Percentiles rank a stretch among this genome's conserved stretches.
These are phyloP conservation scores for human DNA, from an alignment of 2,113 vertebrate genomes.

Conservation along the genomic window DNA sequence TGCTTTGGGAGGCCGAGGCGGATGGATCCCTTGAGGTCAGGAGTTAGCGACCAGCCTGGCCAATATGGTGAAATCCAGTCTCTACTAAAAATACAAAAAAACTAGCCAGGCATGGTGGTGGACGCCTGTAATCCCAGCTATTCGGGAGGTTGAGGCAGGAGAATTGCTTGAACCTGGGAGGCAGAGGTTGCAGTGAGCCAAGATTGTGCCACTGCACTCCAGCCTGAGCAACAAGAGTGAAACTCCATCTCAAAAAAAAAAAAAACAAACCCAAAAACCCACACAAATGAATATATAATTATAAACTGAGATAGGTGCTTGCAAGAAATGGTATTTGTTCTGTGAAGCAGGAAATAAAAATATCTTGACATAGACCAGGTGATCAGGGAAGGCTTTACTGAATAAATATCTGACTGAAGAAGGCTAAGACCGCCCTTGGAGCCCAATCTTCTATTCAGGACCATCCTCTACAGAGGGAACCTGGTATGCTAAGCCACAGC, in stretches of 20 bases:
- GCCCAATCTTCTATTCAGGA: neutral
- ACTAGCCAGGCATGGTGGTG: neutral
- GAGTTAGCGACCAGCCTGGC: neutral
- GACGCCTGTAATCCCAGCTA: neutral
- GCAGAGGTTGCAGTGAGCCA: neutral
- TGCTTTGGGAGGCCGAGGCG: neutral
- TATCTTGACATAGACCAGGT: neutral
- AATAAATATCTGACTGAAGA: neutral
- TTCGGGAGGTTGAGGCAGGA: neutral
- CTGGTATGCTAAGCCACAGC: neutral
- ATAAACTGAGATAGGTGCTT: neutral
- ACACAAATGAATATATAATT: neutral
- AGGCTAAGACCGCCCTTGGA: neutral
- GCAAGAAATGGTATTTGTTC: neutral
- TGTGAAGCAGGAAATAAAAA: neutral
- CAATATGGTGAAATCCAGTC: neutral
- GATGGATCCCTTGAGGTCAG: neutral
- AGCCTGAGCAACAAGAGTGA: neutral
- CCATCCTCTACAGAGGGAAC: neutral
- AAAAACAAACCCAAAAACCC: neutral
- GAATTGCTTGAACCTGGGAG: neutral
- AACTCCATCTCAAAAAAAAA: neutral
- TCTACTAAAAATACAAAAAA: neutral
- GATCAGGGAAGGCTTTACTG: neutral
- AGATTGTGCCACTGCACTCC: neutral